Base-by-base conservation (phyloP, 2,113 vertebrate species). In the Chlamydotis undulata region DNA sequence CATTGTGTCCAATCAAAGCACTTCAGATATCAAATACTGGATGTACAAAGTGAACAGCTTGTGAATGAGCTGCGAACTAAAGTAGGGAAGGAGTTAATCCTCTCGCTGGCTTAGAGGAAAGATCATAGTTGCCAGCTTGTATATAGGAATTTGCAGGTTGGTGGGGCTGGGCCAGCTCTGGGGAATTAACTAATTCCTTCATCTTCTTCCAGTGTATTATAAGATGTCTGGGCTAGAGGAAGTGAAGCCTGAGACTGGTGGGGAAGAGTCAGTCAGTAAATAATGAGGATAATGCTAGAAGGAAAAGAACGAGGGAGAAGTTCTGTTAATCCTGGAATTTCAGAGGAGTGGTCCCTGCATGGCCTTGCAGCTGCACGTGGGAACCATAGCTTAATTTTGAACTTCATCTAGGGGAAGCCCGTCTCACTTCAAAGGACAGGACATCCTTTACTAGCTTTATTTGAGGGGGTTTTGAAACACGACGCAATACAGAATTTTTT, bases 161-260 rank as follows among this genome's bases (percentile, higher is more conserved):
- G 96, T 94, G 92, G 96, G 96, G 83, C 77, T 94, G 91, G 92
- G 87, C 87, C 91, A 93, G 94, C 91, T 97, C 94, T 91, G 83
- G 95, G 95, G 96, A 97, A 96, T 97, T 96, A 96, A 94, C 92
- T 95, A 96, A 96, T 97, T 96, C 94, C 95, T 96, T 96, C 96
- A 95, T 96, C 94, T 97, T 90, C 96, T 96, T 93, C 85, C 90
- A 96, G 85, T 96, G 89, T 89, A 95, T 92, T 97, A 94, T 91
- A 94, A 91, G 92, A 96, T 87, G 94, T 93, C 89, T 96, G 83
- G 67, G 61, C 83, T 92, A 74, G 89, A 91, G 86, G 94, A 95
- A 97, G 92, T 69, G 89, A 93, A 95, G 86, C 65, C 81, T 92
- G 94, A 87, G 83, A 73, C 74, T 63, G 50, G 61, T 95, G 63